A percentile compares a stretch with the other conserved stretches of the same genome.
Conservation (phyloP, 2,888 invertebrate species). For the Poecilus cupreus region DNA sequence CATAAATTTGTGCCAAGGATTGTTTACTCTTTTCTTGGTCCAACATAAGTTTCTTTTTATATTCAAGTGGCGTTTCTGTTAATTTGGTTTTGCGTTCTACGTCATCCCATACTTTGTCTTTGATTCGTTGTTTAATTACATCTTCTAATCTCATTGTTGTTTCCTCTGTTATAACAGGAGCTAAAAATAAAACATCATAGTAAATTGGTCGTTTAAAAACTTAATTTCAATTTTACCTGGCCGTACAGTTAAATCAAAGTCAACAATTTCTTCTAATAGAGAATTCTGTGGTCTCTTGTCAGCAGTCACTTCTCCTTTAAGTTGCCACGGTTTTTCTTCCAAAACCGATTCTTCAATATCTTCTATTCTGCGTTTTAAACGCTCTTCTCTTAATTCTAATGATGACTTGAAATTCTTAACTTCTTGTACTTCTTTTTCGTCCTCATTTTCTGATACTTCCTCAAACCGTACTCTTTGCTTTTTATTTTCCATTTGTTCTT, state of each 20-base stretch:
- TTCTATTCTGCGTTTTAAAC: constrained; percentile 81
- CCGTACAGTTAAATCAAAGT: constrained; percentile 89
- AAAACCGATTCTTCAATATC: constrained; percentile 84
- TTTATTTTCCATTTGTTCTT: background rate
- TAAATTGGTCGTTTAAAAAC: background rate
- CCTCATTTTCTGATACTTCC: constrained; percentile 63
- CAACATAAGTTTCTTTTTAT: constrained; percentile 89
- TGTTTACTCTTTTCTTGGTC: constrained; percentile 96
- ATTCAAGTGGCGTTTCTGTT: constrained; percentile 86
- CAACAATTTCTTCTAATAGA: constrained; percentile 91
- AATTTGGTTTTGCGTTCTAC: constrained; percentile 91
- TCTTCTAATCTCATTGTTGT: constrained; percentile 91
- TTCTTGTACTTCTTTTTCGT: constrained; percentile 58
- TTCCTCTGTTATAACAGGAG: constrained; percentile 94
- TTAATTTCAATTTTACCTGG: constrained; percentile 73
- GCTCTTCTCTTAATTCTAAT: constrained; percentile 84
- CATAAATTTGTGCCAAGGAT: constrained; percentile 95
- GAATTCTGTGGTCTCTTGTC: constrained; percentile 91
- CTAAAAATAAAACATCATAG: constrained; percentile 69
- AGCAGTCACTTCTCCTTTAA: constrained; percentile 92
- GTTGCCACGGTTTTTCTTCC: constrained; percentile 93
- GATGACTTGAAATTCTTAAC: constrained; percentile 75
- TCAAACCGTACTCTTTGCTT: constrained; percentile 69
- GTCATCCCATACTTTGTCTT: constrained; percentile 96
- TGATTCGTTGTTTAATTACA: constrained; percentile 92